phyloP scores from a whole-genome alignment of 2,113 vertebrate genomes.

The rabbit (Oryctolagus cuniculus) region DNA sequence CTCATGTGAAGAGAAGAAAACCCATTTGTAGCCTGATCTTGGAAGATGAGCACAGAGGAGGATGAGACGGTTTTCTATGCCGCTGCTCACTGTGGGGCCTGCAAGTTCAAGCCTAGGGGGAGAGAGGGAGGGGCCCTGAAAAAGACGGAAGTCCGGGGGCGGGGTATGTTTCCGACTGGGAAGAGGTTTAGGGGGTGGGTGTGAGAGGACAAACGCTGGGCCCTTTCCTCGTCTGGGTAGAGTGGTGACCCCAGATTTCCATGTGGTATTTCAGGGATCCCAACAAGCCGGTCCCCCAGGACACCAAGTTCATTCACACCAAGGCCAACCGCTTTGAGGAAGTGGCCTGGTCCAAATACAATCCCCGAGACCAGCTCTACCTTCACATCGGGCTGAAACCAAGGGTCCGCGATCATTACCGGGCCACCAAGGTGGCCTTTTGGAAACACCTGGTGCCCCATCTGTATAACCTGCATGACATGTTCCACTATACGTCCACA shows the following conservation, averaged over 20 bases:
- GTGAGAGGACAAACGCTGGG: slow-evolving; percentile 43
- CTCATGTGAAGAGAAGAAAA: slow-evolving; percentile 18
- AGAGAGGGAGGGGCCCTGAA: not conserved
- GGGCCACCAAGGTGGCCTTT: slow-evolving; percentile 99
- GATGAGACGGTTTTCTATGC: not conserved
- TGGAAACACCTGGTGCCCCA: slow-evolving; percentile 99
- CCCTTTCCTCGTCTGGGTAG: slow-evolving; percentile 56
- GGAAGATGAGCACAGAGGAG: not conserved
- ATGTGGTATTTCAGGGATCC: slow-evolving; percentile 92
- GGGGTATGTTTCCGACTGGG: not conserved
- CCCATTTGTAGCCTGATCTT: not conserved
- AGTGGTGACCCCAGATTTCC: slow-evolving; percentile 77
- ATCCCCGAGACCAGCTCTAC: slow-evolving; percentile 98
- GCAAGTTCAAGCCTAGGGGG: slow-evolving; percentile 3
- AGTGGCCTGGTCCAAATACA: slow-evolving; percentile 99
- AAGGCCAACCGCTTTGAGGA: slow-evolving; percentile 99
- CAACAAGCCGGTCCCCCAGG: slow-evolving; percentile 99
- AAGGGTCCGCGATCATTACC: slow-evolving; percentile 98
- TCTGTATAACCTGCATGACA: slow-evolving; percentile 98
- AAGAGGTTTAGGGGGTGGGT: slow-evolving; percentile 17
- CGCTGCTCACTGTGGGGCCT: not conserved
- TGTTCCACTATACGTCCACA: slow-evolving; percentile 99
- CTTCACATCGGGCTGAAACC: slow-evolving; percentile 99
- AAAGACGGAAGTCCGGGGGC: not conserved
- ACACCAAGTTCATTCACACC: slow-evolving; percentile 99